Conservation (phyloP, 1,140 invertebrate genomes). For the Drosophila asahinai region DNA sequence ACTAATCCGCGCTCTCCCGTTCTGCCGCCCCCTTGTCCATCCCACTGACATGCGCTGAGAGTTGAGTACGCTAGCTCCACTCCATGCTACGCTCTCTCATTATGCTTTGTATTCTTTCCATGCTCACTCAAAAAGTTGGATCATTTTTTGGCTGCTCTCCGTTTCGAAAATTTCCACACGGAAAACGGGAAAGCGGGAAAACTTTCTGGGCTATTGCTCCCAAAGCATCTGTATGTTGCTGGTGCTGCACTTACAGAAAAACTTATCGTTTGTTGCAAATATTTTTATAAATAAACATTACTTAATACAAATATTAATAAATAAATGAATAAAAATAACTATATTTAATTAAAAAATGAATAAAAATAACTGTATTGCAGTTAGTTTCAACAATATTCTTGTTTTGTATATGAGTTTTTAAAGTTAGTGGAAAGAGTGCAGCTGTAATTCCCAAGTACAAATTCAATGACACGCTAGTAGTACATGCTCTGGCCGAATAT, state of each 20-base stretch:
- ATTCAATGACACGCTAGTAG: too few species aligned
- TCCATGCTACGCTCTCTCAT: constrained; percentile 23
- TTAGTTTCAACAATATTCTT: too few species aligned
- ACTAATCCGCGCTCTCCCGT: constrained; percentile 28
- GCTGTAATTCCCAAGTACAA: too few species aligned
- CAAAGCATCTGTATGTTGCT: constrained; percentile 20
- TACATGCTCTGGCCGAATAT: too few species aligned
- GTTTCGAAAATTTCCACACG: constrained; percentile 35
- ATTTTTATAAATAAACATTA: neutral
- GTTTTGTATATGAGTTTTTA: too few species aligned
- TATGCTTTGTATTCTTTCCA: constrained; percentile 55
- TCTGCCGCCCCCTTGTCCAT: constrained; percentile 13
- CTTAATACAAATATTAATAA: too few species aligned
- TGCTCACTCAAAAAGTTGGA: constrained; percentile 35
- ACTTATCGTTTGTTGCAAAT: too few species aligned
- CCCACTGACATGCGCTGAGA: constrained; percentile 47
- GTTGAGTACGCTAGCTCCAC: constrained; percentile 56
- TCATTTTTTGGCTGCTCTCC: constrained; percentile 38
- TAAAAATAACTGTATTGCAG: too few species aligned
- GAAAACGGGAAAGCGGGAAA: constrained; percentile 48
- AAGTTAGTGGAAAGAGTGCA: too few species aligned
- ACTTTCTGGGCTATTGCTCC: constrained; percentile 38
- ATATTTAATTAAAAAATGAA: too few species aligned
- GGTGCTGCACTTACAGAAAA: constrained; percentile 9
- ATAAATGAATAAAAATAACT: too few species aligned